phyloP scores from a whole-genome alignment of 1,140 invertebrate species.

The Popillia japonica region DNA sequence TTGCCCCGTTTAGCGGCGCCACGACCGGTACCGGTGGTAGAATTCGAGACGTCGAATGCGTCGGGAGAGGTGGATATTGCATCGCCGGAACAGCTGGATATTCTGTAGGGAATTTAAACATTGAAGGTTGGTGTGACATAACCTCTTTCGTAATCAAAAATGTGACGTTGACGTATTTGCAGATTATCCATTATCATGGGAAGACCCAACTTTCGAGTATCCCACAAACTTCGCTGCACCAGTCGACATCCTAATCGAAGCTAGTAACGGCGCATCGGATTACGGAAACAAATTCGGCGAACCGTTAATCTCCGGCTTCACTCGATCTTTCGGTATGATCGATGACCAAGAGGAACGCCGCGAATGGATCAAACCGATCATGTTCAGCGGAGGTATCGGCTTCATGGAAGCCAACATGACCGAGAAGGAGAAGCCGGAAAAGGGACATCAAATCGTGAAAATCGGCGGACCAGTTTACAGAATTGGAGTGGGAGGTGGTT shows the following conservation, averaged over 20 bases:
- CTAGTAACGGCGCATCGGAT: slow-evolving; percentile 97
- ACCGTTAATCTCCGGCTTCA: slow-evolving; percentile 91
- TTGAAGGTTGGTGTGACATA: slow-evolving; percentile 74
- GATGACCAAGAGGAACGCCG: slow-evolving; percentile 73
- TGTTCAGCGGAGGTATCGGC: slow-evolving; percentile 97
- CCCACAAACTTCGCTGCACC: slow-evolving; percentile 91
- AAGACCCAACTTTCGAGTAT: slow-evolving; percentile 78
- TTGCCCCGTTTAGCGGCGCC: slow-evolving; percentile 93
- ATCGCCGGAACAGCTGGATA: slow-evolving; percentile 97
- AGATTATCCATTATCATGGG: slow-evolving; percentile 88
- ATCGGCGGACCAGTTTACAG: slow-evolving; percentile 96
- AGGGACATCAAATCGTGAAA: slow-evolving; percentile 91
- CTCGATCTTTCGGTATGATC: slow-evolving; percentile 86
- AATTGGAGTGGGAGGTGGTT: slow-evolving; percentile 96
- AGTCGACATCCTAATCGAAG: slow-evolving; percentile 89
- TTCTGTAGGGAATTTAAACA: slow-evolving; percentile 89
- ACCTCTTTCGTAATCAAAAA: neutral
- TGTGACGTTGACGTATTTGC: neutral
- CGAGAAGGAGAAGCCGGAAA: slow-evolving; percentile 74
- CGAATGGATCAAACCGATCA: slow-evolving; percentile 98
- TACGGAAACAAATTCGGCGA: slow-evolving; percentile 99
- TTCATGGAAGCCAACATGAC: slow-evolving; percentile 84
- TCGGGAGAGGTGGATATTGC: slow-evolving; percentile 89
- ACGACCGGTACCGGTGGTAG: slow-evolving; percentile 96
- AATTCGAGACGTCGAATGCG: slow-evolving; percentile 93